Conservation (phyloP, 2,888 invertebrate genomes). For the Neoitamus cyanurus region DNA sequence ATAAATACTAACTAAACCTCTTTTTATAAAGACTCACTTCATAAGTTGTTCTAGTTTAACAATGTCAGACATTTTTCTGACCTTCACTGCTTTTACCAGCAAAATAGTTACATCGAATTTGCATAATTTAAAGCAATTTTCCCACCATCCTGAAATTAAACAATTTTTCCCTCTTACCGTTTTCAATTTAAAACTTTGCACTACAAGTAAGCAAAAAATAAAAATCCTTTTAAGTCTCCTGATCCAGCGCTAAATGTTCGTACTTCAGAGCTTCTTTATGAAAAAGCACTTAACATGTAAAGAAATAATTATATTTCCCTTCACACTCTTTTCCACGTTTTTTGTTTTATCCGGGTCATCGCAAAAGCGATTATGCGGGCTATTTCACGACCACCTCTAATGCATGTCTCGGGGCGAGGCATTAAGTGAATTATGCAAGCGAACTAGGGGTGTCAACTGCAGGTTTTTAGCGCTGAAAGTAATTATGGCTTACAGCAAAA, state of each 20-base stretch:
- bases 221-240: neutral
- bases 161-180: neutral
- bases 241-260: neutral
- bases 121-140: neutral
- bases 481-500: neutral
- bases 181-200: neutral
- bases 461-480: neutral
- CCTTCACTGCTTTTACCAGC: neutral
- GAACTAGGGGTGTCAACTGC: neutral
- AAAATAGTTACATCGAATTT: neutral
- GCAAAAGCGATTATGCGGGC: constrained; percentile 1
- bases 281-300: neutral
- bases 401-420: neutral
- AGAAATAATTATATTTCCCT: constrained; percentile 1
- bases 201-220: neutral
- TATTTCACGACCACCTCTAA: constrained; percentile 1
- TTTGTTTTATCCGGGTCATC: constrained; percentile 5
- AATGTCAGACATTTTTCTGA: neutral
- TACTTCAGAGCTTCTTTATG: neutral
- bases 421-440: constrained; percentile 1
- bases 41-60: neutral
- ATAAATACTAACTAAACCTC: no score
- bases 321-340: neutral
- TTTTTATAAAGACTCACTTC: neutral
- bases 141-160: neutral